A percentile compares a stretch with the other conserved stretches of the same genome.
Evolutionary conservation across 2,113 vertebrate species (phyloP).

Genomic region (Lagopus leucura): DNA sequence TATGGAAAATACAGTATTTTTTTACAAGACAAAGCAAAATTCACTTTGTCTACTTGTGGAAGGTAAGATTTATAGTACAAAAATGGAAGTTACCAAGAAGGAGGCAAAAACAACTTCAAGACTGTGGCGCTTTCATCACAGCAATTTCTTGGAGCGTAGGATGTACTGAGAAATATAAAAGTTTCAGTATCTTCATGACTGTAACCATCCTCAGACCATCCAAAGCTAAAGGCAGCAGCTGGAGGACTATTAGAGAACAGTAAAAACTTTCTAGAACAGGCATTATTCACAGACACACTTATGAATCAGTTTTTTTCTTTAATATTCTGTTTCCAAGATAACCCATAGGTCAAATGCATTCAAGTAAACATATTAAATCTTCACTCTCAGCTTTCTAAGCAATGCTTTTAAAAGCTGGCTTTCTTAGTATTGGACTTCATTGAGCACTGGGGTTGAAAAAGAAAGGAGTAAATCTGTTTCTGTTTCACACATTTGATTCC

Average conservation of each 20-base stretch:
- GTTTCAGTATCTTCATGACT: not conserved
- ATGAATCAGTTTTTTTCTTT: not conserved
- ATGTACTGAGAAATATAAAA: not conserved
- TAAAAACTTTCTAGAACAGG: constrained; percentile 6
- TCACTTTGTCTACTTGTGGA: not conserved
- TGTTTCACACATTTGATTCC: not conserved
- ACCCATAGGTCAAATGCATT: not conserved
- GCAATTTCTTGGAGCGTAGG: not conserved
- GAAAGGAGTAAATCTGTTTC: not conserved
- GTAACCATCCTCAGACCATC: not conserved
- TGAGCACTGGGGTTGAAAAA: not conserved
- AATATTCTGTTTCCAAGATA: not conserved
- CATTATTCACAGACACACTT: not conserved
- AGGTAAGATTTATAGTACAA: not conserved
- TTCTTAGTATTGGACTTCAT: not conserved
- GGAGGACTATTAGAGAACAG: constrained; percentile 4
- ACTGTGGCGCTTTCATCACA: not conserved
- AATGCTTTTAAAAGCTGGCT: not conserved
- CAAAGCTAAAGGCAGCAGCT: not conserved
- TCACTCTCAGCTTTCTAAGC: not conserved
- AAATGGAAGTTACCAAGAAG: not conserved
- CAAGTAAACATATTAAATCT: not conserved
- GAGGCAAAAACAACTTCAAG: not conserved
- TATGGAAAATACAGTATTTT: not conserved
- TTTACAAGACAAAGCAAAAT: not conserved